Conservation (phyloP, 2,797 vertebrate species). For the Poeciliopsis infans region DNA sequence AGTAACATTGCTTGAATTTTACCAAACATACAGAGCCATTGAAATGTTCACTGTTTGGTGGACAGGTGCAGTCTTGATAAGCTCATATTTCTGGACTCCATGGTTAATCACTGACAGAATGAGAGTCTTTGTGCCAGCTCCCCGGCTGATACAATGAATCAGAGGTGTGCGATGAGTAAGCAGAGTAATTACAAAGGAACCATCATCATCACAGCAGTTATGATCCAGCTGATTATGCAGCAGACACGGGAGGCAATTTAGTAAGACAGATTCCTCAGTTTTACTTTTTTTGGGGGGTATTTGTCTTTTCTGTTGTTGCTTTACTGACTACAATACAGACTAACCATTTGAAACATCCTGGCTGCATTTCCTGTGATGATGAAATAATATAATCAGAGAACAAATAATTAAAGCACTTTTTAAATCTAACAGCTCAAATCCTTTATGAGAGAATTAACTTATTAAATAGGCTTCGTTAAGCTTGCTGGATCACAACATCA, state of each 20-base stretch:
- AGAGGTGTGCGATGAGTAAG: slow-evolving; percentile 18
- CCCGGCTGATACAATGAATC: background rate
- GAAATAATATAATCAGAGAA: background rate
- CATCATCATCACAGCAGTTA: slow-evolving; percentile 24
- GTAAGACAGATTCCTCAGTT: background rate
- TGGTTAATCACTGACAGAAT: background rate
- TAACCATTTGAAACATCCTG: background rate
- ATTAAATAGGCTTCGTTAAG: background rate
- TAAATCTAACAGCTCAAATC: background rate
- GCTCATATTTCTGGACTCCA: background rate
- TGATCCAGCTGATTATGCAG: slow-evolving; percentile 29
- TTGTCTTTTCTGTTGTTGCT: background rate
- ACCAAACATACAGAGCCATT: background rate
- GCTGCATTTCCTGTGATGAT: background rate
- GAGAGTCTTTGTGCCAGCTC: background rate
- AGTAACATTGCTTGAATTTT: background rate
- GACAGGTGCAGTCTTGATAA: slow-evolving; percentile 8
- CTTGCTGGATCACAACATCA: background rate
- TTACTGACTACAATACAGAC: background rate
- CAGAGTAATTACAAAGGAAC: slow-evolving; percentile 45
- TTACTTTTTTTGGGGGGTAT: background rate
- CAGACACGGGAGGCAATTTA: slow-evolving; percentile 7
- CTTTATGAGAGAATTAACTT: background rate
- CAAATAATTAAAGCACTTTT: background rate
- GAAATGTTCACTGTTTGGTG: background rate